Evolutionary conservation across 2,113 vertebrate genomes (phyloP), one percentile per base, ranked within the genome.

Genomic region (Chaetodon auriga): DNA sequence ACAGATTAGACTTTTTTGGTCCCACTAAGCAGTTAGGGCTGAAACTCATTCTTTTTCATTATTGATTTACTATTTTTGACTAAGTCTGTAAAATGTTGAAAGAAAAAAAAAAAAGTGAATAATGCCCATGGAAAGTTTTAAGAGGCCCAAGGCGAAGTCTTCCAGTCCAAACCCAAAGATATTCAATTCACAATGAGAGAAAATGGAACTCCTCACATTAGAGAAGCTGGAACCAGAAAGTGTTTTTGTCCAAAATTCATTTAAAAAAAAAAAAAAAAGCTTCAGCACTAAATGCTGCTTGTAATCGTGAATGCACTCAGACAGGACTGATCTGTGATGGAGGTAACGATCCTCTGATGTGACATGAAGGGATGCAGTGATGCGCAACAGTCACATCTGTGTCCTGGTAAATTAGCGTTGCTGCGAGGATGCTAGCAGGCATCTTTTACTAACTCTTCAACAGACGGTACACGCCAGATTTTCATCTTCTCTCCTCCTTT

Each of bases 131-230:
- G 0, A 30, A 41, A 18, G 35, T 49, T 71, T n/a, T 35, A 35
- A 35, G 23, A 54, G 68, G 68, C 38, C 51, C 36, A 7, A 25
- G 9, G 2, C 2, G 35, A 69, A n/a, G 85, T 83, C 88, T 79
- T 89, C 87, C 82, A 78, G 16, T 65, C 41, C 21, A 53, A 73
- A 69, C 49, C 62, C 84, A 86, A 84, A 51, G 68, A 74, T 5
- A 16, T 62, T 49, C 63, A 25, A 25, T 45, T 57, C 25, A 49
- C 30, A 30, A 38, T 69, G 7, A 46, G 45, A 2, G 55, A 7
- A 75, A 63, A 12, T 4, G 1, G 7, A 41, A 36, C 23, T 38
- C 36, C 10, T 57, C 51, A 11, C 30, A 36, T 38, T 69, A 36
- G 2, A 71, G 21, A 55, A 36, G 25, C 45, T 61, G 18, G n/a